Base-by-base conservation (phyloP, 2,797 vertebrate genomes). In the Parambassis ranga region DNA sequence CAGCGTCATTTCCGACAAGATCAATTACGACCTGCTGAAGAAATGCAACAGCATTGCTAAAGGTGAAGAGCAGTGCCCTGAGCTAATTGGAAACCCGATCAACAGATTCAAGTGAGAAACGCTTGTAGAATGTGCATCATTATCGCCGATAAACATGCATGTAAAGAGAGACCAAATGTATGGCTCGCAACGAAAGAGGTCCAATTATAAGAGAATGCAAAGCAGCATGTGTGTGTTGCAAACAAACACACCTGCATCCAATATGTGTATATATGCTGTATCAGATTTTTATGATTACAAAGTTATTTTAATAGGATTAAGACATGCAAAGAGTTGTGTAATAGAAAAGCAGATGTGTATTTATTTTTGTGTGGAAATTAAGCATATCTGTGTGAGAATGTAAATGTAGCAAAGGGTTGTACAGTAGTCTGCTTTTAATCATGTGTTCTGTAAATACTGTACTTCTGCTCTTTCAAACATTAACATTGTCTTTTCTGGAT, bases 211-310 rank as follows among this genome's bases (percentile, higher is more conserved):
- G 71, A 88, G 77, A 71, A 74, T 69, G 59, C 74, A 69, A 51
- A 73, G 52, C 50, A 47, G 70, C 89, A 76, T 85, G 83, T 81
- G 81, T 86, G 85, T 88, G 90, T 90, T 91, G 59, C 70, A 80
- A 80, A 77, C 77, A 71, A 85, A 89, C 79, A 70, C 92, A 92
- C 92, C 86, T 93, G 91, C 91, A 91, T 90, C 89, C 67, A 90
- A 93, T 87, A 74, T 95, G 93, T 96, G 94, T 96, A 94, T 94
- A 96, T 91, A 96, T 93, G 94, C 83, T 83, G 85, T 92, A 93
- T 94, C 92, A 94, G 94, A 97, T 96, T 98, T 96, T 95, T 97
- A 95, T 95, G 92, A 95, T 93, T 94, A 93, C 92, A 91, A 70
- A 86, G 90, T 94, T 96, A 96, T 98, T 97, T 96, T 96, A 95